Percentiles rank a stretch among this genome's conserved stretches.
Conservation (phyloP, 2,797 vertebrate species). For the Phoebastria nigripes region DNA sequence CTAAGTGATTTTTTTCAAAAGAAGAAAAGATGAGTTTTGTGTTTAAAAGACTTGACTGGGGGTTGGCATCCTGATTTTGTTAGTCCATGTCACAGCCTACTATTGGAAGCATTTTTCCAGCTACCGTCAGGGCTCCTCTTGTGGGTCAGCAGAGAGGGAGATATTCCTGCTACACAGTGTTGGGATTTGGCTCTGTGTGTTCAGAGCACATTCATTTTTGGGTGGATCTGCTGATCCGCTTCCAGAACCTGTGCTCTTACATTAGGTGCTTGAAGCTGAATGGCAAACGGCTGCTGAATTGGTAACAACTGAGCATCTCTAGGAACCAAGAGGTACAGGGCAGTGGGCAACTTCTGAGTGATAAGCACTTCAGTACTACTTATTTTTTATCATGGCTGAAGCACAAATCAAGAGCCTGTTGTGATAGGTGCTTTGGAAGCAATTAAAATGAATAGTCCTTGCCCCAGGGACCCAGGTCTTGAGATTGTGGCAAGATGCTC, state of each 20-base stretch:
- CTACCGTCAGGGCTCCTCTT: neutral
- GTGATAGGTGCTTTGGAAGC: slow-evolving; percentile 48
- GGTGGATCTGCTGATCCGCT: neutral
- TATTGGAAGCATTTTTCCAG: neutral
- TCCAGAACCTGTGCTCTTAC: neutral
- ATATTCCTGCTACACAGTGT: neutral
- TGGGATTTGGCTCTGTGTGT: neutral
- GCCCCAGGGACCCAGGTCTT: neutral
- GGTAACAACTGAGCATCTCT: neutral
- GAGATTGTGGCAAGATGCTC: slow-evolving; percentile 28
- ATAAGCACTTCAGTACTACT: neutral
- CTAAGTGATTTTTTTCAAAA: neutral
- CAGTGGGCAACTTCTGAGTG: neutral
- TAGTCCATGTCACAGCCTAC: neutral
- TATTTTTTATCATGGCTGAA: neutral
- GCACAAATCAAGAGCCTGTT: neutral
- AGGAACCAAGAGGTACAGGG: neutral
- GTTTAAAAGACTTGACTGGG: neutral
- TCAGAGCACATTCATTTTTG: neutral
- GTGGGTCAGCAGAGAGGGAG: neutral
- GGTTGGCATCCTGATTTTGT: neutral
- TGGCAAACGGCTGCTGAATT: neutral
- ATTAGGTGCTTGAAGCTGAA: neutral
- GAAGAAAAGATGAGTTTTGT: neutral
- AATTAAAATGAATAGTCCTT: slow-evolving; percentile 51